Percentiles rank a stretch among this genome's conserved stretches.
Evolutionary conservation across 2,797 vertebrate species (phyloP).

Genomic region (Hoplostethus mediterraneus): DNA sequence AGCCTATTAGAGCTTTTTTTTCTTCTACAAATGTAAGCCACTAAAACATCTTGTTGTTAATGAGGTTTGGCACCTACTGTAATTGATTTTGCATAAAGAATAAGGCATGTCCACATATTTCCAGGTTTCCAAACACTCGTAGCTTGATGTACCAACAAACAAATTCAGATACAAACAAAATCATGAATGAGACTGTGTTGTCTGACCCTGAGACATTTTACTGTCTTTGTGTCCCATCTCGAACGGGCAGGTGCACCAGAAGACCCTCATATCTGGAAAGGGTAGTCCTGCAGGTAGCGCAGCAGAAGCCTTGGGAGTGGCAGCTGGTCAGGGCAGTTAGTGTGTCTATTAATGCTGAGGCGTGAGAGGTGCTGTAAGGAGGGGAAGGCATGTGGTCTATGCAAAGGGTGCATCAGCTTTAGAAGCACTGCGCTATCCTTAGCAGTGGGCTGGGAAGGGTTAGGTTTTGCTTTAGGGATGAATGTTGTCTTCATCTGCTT

Average conservation of each 20-base stretch:
- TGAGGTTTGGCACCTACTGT: too few species aligned
- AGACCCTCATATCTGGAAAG: conserved; percentile 86
- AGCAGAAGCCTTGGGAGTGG: conserved; percentile 90
- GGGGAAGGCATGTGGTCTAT: conserved; percentile 84
- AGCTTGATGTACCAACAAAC: too few species aligned
- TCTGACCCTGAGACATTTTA: conserved; percentile 32
- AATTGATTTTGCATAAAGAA: too few species aligned
- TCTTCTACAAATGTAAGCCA: too few species aligned
- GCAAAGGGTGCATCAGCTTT: conserved; percentile 87
- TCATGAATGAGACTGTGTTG: neutral
- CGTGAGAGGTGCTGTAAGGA: conserved; percentile 94
- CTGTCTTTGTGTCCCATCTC: conserved; percentile 1
- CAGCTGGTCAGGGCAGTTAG: conserved; percentile 83
- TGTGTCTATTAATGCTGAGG: conserved; percentile 89
- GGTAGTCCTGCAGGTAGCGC: conserved; percentile 92
- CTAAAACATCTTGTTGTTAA: too few species aligned
- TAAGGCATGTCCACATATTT: too few species aligned
- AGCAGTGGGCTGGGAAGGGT: conserved; percentile 53
- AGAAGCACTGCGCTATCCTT: conserved; percentile 87
- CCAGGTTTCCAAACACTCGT: too few species aligned
- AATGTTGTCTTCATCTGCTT: conserved; percentile 46
- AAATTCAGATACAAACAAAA: too few species aligned
- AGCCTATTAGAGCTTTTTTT: too few species aligned
- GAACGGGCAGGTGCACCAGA: neutral
- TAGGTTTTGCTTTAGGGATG: conserved; percentile 57